Conservation (phyloP, 2,113 vertebrate species). For the Lontra canadensis region DNA sequence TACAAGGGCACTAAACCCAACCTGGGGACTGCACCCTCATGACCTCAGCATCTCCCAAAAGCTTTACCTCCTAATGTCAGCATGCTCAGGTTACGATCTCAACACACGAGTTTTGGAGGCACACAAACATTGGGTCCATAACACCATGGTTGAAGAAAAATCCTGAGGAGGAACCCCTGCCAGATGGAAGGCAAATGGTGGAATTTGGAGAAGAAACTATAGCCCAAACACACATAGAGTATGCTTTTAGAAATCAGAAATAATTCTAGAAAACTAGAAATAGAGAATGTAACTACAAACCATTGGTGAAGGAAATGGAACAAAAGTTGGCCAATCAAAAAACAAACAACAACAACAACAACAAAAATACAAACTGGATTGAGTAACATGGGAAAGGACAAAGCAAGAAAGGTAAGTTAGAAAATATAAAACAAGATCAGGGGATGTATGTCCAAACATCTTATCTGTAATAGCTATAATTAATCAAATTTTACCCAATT, state of each 20-base stretch:
- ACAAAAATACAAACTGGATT: background rate
- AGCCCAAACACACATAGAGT: background rate
- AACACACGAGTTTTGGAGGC: background rate
- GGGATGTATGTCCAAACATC: background rate
- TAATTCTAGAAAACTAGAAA: background rate
- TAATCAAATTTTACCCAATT: background rate
- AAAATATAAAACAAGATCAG: constrained; percentile 7
- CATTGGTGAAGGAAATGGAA: background rate
- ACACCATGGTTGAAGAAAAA: background rate
- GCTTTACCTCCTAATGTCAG: background rate
- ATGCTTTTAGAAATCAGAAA: background rate
- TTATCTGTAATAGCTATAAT: background rate
- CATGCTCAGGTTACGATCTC: background rate
- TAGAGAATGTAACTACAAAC: background rate
- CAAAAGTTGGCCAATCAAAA: no score
- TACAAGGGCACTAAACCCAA: background rate
- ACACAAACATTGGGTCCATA: background rate
- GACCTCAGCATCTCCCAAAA: background rate
- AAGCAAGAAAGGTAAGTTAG: background rate
- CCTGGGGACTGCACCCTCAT: background rate
- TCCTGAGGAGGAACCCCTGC: background rate
- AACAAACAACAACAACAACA: no score
- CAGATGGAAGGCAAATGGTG: background rate
- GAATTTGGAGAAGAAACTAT: background rate
- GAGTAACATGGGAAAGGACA: background rate